phyloP scores from a whole-genome alignment of 2,888 invertebrate species.

The Pollenia angustigena region DNA sequence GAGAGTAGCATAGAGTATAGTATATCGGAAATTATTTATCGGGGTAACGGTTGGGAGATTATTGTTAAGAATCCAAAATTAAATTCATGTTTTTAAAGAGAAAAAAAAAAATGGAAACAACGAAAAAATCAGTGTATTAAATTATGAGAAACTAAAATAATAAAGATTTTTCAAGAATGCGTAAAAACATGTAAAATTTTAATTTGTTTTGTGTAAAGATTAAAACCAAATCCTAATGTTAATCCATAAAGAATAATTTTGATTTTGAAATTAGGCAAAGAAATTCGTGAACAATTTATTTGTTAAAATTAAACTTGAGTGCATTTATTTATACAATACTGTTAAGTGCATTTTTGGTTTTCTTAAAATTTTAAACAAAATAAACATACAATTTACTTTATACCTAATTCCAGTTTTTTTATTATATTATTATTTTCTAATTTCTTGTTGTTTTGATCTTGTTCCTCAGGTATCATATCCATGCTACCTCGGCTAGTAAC shows the following conservation, averaged over 20 bases:
- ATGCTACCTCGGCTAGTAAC: conserved; percentile 28
- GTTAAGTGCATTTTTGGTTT: neutral
- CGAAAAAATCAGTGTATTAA: too few species aligned
- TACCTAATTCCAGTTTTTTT: conserved; percentile 3
- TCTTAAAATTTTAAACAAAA: too few species aligned
- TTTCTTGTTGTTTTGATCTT: conserved; percentile 23
- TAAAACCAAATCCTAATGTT: too few species aligned
- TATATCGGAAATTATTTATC: conserved; percentile 54
- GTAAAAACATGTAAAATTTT: too few species aligned
- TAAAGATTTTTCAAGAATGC: too few species aligned
- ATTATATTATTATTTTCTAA: conserved; percentile 7
- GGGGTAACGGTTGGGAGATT: conserved; percentile 54
- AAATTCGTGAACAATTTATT: too few species aligned
- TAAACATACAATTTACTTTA: too few species aligned
- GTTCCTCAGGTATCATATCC: conserved; percentile 65
- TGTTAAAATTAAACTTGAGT: neutral
- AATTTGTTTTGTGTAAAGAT: too few species aligned
- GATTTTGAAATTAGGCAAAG: too few species aligned
- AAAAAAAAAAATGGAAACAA: neutral
- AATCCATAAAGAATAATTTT: too few species aligned
- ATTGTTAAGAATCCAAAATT: conserved; percentile 57
- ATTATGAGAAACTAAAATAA: too few species aligned
- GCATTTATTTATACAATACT: neutral
- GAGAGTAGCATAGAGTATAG: conserved; percentile 50
- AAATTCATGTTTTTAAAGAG: conserved; percentile 45